These are phyloP conservation scores for Eucidaris tribuloides DNA, from an alignment of 35 echinoderm and acorn worm species.

Conservation along the genomic window DNA sequence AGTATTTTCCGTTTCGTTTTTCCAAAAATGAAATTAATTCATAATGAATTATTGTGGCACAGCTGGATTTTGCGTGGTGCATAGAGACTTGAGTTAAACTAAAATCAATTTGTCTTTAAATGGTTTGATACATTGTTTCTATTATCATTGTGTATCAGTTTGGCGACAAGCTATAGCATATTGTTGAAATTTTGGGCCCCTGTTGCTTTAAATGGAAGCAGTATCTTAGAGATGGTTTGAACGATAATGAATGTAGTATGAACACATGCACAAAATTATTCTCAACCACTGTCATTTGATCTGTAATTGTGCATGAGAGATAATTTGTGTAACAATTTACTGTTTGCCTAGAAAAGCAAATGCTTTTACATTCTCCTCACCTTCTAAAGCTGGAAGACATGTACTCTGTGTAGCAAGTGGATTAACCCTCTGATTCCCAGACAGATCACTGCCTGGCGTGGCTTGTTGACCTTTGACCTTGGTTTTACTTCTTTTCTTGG, in stretches of 20 bases:
- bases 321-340: neutral
- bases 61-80: no score
- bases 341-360: neutral
- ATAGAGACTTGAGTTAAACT: no score
- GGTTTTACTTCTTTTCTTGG: conserved; percentile 2
- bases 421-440: neutral
- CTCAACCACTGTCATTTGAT: neutral
- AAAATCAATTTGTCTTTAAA: no score
- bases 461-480: conserved; percentile 34
- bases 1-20: no score
- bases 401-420: neutral
- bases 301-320: neutral
- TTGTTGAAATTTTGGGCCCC: no score
- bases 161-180: no score
- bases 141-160: no score
- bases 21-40: no score
- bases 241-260: neutral
- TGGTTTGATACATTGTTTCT: no score
- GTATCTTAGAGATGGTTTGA: neutral
- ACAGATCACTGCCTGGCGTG: neutral
- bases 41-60: no score
- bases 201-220: no score
- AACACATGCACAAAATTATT: neutral
- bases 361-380: neutral
- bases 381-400: conserved; percentile 30